Percentiles rank a stretch among this genome's conserved stretches.
Evolutionary conservation across 2,113 vertebrate species (phyloP).

Genomic region (Cochlearius cochlearius): DNA sequence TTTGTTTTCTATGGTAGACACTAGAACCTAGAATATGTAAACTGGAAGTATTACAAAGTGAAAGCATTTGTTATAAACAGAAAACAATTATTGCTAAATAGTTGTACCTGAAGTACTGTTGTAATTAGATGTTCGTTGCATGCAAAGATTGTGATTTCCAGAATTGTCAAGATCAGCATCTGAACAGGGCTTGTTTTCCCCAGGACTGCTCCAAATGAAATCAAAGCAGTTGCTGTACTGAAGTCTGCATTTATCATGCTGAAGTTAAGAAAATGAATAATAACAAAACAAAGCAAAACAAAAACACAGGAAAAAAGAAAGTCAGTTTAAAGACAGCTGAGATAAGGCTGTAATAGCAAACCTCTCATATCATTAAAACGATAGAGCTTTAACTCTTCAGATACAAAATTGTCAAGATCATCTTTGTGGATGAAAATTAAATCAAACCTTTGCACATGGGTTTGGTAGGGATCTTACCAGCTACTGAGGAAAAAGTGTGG

Average conservation of each 20-base stretch:
- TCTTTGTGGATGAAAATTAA: background rate
- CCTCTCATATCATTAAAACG: background rate
- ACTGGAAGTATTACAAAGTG: background rate
- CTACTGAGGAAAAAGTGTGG: background rate
- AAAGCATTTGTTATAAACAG: background rate
- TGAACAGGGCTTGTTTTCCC: slow-evolving; percentile 94
- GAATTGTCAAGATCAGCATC: slow-evolving; percentile 89
- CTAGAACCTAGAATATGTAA: background rate
- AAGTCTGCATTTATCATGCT: slow-evolving; percentile 98
- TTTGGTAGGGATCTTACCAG: background rate
- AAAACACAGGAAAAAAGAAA: background rate
- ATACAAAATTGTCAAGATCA: background rate
- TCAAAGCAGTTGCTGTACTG: slow-evolving; percentile 91
- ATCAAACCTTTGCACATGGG: background rate
- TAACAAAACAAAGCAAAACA: background rate
- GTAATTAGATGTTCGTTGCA: slow-evolving; percentile 86
- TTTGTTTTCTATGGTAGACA: background rate
- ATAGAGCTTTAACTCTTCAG: background rate
- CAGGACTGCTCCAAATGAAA: slow-evolving; percentile 94
- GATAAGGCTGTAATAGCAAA: background rate
- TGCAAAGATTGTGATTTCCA: slow-evolving; percentile 88
- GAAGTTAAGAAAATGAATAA: background rate
- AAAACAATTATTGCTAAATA: background rate
- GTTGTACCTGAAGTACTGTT: slow-evolving; percentile 65
- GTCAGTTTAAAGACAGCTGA: background rate